Evolutionary conservation across 2,797 vertebrate species (phyloP).

Genomic region (Bryconaethiops microstoma): DNA sequence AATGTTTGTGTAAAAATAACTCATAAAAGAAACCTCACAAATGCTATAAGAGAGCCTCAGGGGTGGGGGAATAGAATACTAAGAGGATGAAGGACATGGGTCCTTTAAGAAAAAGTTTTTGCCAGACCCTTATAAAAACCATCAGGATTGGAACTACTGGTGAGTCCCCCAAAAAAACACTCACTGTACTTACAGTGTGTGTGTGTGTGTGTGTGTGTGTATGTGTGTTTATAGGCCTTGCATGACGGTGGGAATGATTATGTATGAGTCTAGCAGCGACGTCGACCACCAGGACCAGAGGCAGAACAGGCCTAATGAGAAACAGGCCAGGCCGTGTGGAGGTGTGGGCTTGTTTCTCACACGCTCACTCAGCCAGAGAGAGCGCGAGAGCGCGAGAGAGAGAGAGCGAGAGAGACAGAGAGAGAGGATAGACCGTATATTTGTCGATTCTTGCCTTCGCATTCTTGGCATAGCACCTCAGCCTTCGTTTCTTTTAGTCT

Average conservation of each 20-base stretch:
- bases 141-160: too few relatives aligned
- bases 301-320: slow-evolving; percentile 42
- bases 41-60: too few relatives aligned
- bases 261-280: slow-evolving; percentile 25
- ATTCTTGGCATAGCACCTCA: slow-evolving; percentile 82
- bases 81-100: too few relatives aligned
- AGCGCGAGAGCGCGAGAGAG: slow-evolving; percentile 36
- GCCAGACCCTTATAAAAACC: too few relatives aligned
- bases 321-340: slow-evolving; percentile 31
- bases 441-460: slow-evolving; percentile 81
- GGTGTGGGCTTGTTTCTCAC: slow-evolving; percentile 38
- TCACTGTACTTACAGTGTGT: neutral
- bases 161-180: neutral
- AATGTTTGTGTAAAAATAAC: too few relatives aligned
- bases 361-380: slow-evolving; percentile 25
- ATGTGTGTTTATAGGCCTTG: slow-evolving; percentile 32
- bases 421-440: slow-evolving; percentile 66
- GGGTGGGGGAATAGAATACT: too few relatives aligned
- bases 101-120: too few relatives aligned
- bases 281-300: slow-evolving; percentile 38
- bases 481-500: slow-evolving; percentile 71
- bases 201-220: too few relatives aligned
- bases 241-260: slow-evolving; percentile 35
- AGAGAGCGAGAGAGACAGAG: slow-evolving; percentile 36
- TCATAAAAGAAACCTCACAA: too few relatives aligned